Evolutionary conservation across 2,888 invertebrate species (phyloP), one percentile per base, ranked within the genome.

Genomic region (Caradrina clavipalpis): DNA sequence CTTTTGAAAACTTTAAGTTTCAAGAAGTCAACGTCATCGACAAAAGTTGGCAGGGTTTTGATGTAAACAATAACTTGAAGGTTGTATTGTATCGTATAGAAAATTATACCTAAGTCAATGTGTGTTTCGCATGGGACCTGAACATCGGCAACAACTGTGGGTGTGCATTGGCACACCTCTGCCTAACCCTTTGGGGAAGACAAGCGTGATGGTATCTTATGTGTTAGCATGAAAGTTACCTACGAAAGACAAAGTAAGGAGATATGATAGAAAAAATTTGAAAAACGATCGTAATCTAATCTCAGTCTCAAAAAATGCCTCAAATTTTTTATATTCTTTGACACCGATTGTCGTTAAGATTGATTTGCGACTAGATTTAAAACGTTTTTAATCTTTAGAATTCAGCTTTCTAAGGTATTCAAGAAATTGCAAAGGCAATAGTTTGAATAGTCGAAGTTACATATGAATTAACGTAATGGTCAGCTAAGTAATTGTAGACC

Each of bases 61-160:
- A 78, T 73, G 80, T 65, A 75, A 78, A 75, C 74, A 75, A 75
- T 51, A 73, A 73, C 55, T 78, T 78, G 5, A 2, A 31, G 35
- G 8, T 59, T 50, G 42, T 50, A 47, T 51, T 22, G 31, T 21
- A 2, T 53, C 13, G 4, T 55, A n/a, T 42, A 26, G 11, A 35
- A 26, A 57, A 39, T 5, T 5, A 13, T 6, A n/a, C n/a, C n/a
- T n/a, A 31, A 26, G 54, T 49, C 22, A 22, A 26, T 26, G 4
- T 26, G 26, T 26, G 26, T 26, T 26, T 26, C 4, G 4, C 26
- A 26, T 26, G 26, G 26, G 26, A 26, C n/a, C n/a, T n/a, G n/a
- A n/a, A n/a, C n/a, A n/a, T n/a, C n/a, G n/a, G n/a, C n/a, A n/a
- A n/a, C n/a, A 4, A 26, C 26, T 26, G 26, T 26, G 26, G 26